Percentiles rank a stretch among this genome's conserved stretches.
Evolutionary conservation across 2,113 vertebrate genomes (phyloP).

Genomic region (Rhombomys opimus): DNA sequence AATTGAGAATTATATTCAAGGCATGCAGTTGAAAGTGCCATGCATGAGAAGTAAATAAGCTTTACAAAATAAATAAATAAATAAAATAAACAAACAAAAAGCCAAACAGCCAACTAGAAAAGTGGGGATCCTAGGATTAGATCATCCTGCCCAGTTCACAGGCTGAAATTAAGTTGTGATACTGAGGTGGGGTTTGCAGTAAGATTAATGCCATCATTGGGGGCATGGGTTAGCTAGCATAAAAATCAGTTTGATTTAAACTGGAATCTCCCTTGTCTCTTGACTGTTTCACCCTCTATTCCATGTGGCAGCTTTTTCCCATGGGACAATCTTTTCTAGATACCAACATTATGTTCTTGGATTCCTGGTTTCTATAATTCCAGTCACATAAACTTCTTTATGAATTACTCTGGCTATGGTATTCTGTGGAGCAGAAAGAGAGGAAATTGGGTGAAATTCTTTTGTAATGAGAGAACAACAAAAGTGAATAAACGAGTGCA

Average conservation of each 20-base stretch:
- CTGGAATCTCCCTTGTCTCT: neutral
- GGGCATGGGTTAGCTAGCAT: neutral
- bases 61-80: neutral
- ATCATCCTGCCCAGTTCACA: no score
- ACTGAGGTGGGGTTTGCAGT: neutral
- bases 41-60: neutral
- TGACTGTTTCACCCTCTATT: neutral
- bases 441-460: neutral
- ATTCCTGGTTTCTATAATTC: neutral
- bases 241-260: neutral
- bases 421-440: neutral
- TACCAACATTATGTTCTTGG: neutral
- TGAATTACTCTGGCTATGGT: neutral
- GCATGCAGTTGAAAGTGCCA: neutral
- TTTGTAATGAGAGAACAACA: neutral
- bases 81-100: no score
- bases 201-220: neutral
- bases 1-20: neutral
- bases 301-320: neutral
- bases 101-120: neutral
- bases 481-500: neutral
- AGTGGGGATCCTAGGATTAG: neutral
- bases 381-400: neutral
- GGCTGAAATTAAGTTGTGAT: neutral
- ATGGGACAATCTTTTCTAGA: neutral